phyloP scores from a whole-genome alignment of 2,113 vertebrate genomes.

The Hippocampus abdominalis region DNA sequence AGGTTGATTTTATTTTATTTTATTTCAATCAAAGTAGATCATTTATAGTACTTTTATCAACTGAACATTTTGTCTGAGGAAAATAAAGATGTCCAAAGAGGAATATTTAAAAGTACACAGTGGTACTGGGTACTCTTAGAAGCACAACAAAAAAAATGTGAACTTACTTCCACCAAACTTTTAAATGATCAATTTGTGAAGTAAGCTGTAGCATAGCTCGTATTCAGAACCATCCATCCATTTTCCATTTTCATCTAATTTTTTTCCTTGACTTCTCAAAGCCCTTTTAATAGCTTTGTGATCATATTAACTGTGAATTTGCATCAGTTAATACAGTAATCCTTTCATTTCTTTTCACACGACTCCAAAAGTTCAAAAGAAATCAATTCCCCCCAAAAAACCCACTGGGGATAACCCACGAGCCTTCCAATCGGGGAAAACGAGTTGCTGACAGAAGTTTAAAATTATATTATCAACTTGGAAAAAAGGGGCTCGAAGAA shows the following conservation, averaged over 20 bases:
- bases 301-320: background rate
- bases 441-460: background rate
- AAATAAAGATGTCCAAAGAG: too few species aligned
- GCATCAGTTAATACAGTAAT: background rate
- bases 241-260: too few species aligned
- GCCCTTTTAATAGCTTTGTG: background rate
- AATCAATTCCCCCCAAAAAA: background rate
- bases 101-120: too few species aligned
- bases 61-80: too few species aligned
- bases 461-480: conserved; percentile 1
- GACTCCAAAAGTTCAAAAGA: background rate
- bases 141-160: too few species aligned
- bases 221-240: background rate
- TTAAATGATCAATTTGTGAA: too few species aligned
- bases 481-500: background rate
- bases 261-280: background rate
- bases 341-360: background rate
- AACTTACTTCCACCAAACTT: too few species aligned
- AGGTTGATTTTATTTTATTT: too few species aligned
- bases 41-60: too few species aligned
- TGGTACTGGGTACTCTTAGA: too few species aligned
- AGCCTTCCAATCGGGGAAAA: conserved; percentile 1
- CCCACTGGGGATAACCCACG: background rate
- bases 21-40: too few species aligned
- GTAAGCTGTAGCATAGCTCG: too few species aligned